Evolutionary conservation across 2,797 vertebrate species (phyloP).

Genomic region (Lycodopsis pacificus): DNA sequence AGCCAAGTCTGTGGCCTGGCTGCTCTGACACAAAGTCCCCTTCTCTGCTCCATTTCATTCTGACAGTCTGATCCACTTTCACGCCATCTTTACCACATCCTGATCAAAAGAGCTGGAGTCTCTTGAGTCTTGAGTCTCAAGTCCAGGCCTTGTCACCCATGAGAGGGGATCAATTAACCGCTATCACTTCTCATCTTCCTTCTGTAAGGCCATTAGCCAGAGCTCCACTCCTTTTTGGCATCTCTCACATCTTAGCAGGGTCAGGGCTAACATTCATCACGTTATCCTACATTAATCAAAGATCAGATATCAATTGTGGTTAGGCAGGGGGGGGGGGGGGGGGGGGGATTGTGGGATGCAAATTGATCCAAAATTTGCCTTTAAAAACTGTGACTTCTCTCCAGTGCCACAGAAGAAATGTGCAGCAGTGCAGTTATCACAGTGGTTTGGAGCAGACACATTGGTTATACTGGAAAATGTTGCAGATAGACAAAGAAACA

Average conservation of each 20-base stretch:
- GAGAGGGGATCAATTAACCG: slow-evolving; percentile 74
- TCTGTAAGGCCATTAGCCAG: slow-evolving; percentile 44
- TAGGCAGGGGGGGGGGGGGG: background rate
- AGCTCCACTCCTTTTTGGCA: slow-evolving; percentile 32
- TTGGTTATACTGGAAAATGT: slow-evolving; percentile 37
- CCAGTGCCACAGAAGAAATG: slow-evolving; percentile 20
- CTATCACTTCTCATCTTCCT: slow-evolving; percentile 69
- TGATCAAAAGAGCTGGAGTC: slow-evolving; percentile 67
- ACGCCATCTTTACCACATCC: slow-evolving; percentile 57
- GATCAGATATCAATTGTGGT: slow-evolving; percentile 35
- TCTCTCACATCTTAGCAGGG: slow-evolving; percentile 23
- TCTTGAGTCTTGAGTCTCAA: background rate
- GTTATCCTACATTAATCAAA: slow-evolving; percentile 48
- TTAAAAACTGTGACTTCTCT: slow-evolving; percentile 29
- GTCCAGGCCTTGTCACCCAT: slow-evolving; percentile 57
- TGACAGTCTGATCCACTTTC: slow-evolving; percentile 67
- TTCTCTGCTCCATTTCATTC: slow-evolving; percentile 64
- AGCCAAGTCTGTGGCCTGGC: slow-evolving; percentile 39
- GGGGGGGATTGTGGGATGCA: slow-evolving; percentile 19
- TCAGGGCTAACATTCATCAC: slow-evolving; percentile 39
- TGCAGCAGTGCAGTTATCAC: slow-evolving; percentile 26
- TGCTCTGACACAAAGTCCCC: slow-evolving; percentile 55
- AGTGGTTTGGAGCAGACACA: slow-evolving; percentile 46
- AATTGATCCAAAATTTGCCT: slow-evolving; percentile 41
- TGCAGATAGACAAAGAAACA: background rate